Evolutionary conservation across 2,888 invertebrate species (phyloP), one percentile per base, ranked within the genome.

Genomic region (Sphecodes monilicornis): DNA sequence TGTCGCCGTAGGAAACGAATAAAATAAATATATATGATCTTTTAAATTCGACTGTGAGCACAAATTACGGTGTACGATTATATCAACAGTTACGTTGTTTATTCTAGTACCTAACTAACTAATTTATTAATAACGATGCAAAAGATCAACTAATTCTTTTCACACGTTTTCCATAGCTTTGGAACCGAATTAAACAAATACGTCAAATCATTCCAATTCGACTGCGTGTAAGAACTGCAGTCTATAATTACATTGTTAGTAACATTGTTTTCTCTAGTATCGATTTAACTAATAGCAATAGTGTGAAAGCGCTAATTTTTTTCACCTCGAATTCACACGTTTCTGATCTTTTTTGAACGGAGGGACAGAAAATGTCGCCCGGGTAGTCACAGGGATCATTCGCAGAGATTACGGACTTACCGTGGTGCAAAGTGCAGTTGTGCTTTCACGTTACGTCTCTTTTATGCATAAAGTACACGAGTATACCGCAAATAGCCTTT

Each of bases 401-500:
- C 46, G 46, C 60, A 43, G 66, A 76, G 88, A 87, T 86, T 81
- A 82, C 78, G 82, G 77, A 46, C 41, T 71, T 74, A 76, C 60
- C 41, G 60, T 13, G 72, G 46, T 70, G 72, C 74, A 74, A 84
- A 82, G 77, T 50, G 85, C 72, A 71, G 76, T 73, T 86, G 84
- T 73, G 78, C 86, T 89, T 88, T 86, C 81, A 87, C 84, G 88
- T 89, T 89, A 89, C 89, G 84, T 89, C 89, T 89, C 83, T 89
- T 89, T 89, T 88, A 84, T 89, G 88, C 89, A 89, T 82, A 89
- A 86, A 85, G 86, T 78, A 81, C 84, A 88, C 81, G 86, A 69
- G 80, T 77, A 81, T 72, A 87, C 76, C 87, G 89, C 88, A 89
- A 89, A 89, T 89, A 89, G 89, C 89, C 89, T 84, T 88, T 90